Percentiles rank a stretch among this genome's conserved stretches.
phyloP scores from a whole-genome alignment of 2,113 vertebrate species.

The Oryzias celebensis region DNA sequence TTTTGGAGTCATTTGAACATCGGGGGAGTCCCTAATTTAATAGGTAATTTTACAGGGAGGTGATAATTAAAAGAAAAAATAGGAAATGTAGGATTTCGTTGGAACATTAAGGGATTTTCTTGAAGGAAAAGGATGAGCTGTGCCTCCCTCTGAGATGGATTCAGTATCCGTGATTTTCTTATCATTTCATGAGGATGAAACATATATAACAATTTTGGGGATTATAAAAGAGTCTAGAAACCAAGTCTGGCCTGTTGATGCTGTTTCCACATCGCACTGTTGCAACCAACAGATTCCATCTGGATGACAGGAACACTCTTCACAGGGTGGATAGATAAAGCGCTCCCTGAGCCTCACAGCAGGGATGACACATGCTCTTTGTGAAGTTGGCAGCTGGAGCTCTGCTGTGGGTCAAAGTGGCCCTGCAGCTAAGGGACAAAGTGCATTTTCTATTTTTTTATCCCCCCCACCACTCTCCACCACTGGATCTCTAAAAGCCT shows the following conservation, averaged over 20 bases:
- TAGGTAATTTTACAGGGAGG: too few species aligned
- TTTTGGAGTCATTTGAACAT: constrained; percentile 59
- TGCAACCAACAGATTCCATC: constrained; percentile 27
- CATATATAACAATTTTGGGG: too few species aligned
- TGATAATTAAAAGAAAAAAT: too few species aligned
- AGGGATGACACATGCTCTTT: constrained; percentile 41
- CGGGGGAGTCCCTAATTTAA: constrained; percentile 31
- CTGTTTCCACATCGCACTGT: not conserved
- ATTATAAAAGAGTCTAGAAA: too few species aligned
- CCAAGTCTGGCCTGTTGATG: not conserved
- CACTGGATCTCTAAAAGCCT: constrained; percentile 52
- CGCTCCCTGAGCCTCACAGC: constrained; percentile 27
- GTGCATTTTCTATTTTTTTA: constrained; percentile 18
- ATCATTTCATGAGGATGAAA: too few species aligned
- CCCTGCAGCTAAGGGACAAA: constrained; percentile 46
- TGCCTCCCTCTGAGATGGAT: not conserved
- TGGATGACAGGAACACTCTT: constrained; percentile 33
- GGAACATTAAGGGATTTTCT: constrained; percentile 11
- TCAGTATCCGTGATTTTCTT: too few species aligned
- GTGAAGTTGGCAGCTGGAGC: constrained; percentile 49
- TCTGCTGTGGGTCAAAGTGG: constrained; percentile 57
- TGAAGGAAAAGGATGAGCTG: constrained; percentile 2
- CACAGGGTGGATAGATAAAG: constrained; percentile 34
- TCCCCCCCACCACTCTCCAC: not conserved
- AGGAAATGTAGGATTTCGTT: not conserved